A percentile compares a stretch with the other conserved stretches of the same genome.
These are phyloP conservation scores for Creontiades dilutus DNA, from an alignment of 2,888 invertebrate genomes.

Conservation along the genomic window DNA sequence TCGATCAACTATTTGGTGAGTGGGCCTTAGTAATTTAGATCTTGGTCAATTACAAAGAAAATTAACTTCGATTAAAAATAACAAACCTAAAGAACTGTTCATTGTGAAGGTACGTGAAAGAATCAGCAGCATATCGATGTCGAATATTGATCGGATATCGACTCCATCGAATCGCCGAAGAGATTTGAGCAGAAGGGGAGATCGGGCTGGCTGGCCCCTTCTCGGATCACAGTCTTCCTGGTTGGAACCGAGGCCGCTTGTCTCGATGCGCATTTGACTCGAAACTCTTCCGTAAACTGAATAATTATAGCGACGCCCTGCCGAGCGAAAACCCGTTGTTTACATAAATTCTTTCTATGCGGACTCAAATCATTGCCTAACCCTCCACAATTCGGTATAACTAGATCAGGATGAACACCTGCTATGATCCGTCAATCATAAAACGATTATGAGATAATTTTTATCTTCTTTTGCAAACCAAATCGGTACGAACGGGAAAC, in stretches of 20 bases:
- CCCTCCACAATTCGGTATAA: background rate
- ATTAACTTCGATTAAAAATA: too few species aligned
- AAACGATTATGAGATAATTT: too few species aligned
- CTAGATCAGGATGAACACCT: too few species aligned
- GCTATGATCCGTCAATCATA: too few species aligned
- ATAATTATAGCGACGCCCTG: background rate
- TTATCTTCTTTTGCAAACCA: too few species aligned
- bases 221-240: constrained; percentile 47
- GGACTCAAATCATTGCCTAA: background rate
- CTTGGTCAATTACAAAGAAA: too few species aligned
- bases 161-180: background rate
- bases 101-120: too few species aligned
- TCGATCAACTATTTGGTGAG: too few species aligned
- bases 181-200: background rate
- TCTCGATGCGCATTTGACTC: constrained; percentile 35
- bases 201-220: background rate
- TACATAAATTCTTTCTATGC: background rate
- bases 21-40: too few species aligned
- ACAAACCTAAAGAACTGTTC: too few species aligned
- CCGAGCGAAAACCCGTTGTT: constrained; percentile 8
- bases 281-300: constrained; percentile 38
- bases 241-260: constrained; percentile 48
- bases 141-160: background rate
- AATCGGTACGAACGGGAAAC: too few species aligned
- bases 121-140: too few species aligned